Evolutionary conservation across 37 sponge, comb jelly and placozoan genomes (phyloP).

Genomic region (Dysidea cf. avara): DNA sequence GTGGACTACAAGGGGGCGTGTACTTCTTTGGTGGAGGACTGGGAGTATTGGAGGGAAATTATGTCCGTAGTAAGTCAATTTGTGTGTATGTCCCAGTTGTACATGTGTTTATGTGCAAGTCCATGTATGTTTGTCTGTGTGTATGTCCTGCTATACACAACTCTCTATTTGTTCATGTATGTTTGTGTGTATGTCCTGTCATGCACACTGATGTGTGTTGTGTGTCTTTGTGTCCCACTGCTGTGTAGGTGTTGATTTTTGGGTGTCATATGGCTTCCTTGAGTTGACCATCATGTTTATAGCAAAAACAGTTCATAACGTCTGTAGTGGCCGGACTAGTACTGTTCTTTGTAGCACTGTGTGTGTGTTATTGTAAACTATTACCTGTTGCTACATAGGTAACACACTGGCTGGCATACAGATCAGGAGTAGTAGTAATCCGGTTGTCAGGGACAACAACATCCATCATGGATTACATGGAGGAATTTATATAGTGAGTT

Average conservation of each 20-base stretch:
- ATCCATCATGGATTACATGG: slow-evolving; percentile 89
- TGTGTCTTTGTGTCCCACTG: too few species aligned
- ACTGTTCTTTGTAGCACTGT: too few species aligned
- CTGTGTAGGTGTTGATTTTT: too few species aligned
- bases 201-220: too few species aligned
- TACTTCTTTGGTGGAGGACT: too few species aligned
- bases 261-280: too few species aligned
- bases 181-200: neutral
- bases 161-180: neutral
- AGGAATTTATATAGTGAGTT: slow-evolving; percentile 81
- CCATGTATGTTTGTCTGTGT: neutral
- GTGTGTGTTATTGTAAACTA: too few species aligned
- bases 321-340: too few species aligned
- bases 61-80: slow-evolving; percentile 71
- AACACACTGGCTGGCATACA: slow-evolving; percentile 87
- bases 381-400: slow-evolving; percentile 13
- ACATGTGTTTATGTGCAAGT: neutral
- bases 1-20: slow-evolving; percentile 81
- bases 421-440: slow-evolving; percentile 77
- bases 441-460: slow-evolving; percentile 76
- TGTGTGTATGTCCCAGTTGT: neutral
- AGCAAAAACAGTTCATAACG: too few species aligned
- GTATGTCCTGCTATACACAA: too few species aligned
- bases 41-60: slow-evolving; percentile 78
- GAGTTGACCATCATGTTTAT: too few species aligned